Percentiles rank a stretch among this genome's conserved stretches.
Conservation (phyloP, 2,888 invertebrate species). For the Aphodius granarius region DNA sequence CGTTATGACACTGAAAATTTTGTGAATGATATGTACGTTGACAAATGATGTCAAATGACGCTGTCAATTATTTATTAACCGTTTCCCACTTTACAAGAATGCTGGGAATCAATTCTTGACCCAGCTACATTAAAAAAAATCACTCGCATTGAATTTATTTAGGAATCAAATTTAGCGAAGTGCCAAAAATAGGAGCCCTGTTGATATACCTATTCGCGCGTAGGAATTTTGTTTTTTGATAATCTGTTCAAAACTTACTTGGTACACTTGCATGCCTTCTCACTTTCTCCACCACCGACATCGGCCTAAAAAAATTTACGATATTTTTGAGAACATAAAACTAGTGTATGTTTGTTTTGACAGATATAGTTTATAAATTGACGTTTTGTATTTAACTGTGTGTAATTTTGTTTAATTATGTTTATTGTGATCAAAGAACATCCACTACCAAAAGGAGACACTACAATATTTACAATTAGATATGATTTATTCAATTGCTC, state of each 20-base stretch:
- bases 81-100: too few species aligned
- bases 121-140: too few species aligned
- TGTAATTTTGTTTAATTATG: background rate
- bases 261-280: background rate
- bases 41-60: background rate
- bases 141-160: too few species aligned
- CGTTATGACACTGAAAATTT: background rate
- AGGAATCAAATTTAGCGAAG: too few species aligned
- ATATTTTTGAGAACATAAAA: too few species aligned
- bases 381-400: background rate
- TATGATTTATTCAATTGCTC: conserved; percentile 25
- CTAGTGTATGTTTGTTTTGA: background rate
- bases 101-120: too few species aligned
- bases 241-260: background rate
- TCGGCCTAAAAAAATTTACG: background rate
- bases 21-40: background rate
- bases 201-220: too few species aligned
- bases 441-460: too few species aligned
- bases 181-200: too few species aligned
- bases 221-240: too few species aligned
- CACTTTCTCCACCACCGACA: background rate
- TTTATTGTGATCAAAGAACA: background rate
- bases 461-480: background rate
- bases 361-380: background rate
- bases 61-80: background rate